phyloP scores from a whole-genome alignment of 2,113 vertebrate species.

The Albula goreensis region DNA sequence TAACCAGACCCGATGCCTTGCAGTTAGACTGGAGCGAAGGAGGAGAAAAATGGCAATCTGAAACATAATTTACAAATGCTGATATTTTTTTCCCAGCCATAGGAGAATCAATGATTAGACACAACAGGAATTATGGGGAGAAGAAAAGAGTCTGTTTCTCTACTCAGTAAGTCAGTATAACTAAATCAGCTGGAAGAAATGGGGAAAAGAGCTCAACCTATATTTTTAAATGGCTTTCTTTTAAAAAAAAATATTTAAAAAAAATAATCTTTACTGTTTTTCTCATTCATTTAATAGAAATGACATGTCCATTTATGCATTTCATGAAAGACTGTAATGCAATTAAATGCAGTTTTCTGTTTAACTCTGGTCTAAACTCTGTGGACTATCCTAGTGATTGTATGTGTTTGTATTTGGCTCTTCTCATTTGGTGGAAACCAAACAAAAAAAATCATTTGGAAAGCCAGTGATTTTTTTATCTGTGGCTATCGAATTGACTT shows the following conservation, averaged over 20 bases:
- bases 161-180: not conserved
- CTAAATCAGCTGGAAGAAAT: not conserved
- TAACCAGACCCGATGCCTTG: slow-evolving; percentile 58
- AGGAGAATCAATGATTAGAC: not conserved
- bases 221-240: not conserved
- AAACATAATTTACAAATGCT: slow-evolving; percentile 61
- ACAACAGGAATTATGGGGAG: not conserved
- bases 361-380: not conserved
- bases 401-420: too few species aligned
- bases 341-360: not conserved
- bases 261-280: not conserved
- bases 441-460: too few species aligned
- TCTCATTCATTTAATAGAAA: too few species aligned
- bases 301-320: too few species aligned
- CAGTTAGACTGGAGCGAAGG: slow-evolving; percentile 43
- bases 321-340: too few species aligned
- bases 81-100: slow-evolving; percentile 41
- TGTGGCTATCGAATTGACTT: not conserved
- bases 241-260: not conserved
- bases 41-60: slow-evolving; percentile 49
- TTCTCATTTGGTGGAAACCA: too few species aligned
- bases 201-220: not conserved
- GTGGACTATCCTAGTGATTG: too few species aligned
- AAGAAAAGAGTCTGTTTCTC: not conserved
- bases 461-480: too few species aligned